Conservation (phyloP, 2,113 vertebrate genomes). For the Corydoras sp. region DNA sequence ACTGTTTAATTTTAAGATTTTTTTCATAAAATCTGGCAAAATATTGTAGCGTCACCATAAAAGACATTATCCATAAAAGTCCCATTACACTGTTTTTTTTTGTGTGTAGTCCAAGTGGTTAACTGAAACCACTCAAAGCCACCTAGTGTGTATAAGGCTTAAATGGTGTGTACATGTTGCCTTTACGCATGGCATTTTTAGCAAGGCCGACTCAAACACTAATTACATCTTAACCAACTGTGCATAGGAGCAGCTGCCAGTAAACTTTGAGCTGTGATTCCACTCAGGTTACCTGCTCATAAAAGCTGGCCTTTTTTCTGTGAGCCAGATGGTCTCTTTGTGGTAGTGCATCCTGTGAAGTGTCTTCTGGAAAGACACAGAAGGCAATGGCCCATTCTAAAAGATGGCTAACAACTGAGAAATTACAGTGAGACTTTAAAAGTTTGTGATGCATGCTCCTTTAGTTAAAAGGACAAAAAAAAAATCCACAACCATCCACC, state of each 20-base stretch:
- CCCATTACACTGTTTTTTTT: no score
- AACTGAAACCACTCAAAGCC: no score
- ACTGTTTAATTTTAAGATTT: no score
- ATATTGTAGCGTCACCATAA: no score
- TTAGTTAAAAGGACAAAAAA: background rate
- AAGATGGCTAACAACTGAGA: conserved; percentile 4
- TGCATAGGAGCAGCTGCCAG: no score
- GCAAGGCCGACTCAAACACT: conserved; percentile 29
- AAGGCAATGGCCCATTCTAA: background rate
- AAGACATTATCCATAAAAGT: no score
- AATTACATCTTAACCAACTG: conserved; percentile 31
- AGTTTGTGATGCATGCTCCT: no score
- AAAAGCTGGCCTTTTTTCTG: conserved; percentile 29
- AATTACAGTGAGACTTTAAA: conserved; percentile 1
- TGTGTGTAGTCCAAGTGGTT: no score
- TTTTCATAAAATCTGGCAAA: no score
- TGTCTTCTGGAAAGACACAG: conserved; percentile 13
- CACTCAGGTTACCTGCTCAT: conserved; percentile 44
- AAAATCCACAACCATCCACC: no score
- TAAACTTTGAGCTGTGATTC: conserved; percentile 33
- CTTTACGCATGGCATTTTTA: background rate
- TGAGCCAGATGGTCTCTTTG: conserved; percentile 29
- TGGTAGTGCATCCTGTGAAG: conserved; percentile 22
- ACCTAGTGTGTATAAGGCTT: no score
- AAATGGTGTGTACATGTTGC: no score